Evolutionary conservation across 2,113 vertebrate genomes (phyloP).

Genomic region (Brachirus orientalis): DNA sequence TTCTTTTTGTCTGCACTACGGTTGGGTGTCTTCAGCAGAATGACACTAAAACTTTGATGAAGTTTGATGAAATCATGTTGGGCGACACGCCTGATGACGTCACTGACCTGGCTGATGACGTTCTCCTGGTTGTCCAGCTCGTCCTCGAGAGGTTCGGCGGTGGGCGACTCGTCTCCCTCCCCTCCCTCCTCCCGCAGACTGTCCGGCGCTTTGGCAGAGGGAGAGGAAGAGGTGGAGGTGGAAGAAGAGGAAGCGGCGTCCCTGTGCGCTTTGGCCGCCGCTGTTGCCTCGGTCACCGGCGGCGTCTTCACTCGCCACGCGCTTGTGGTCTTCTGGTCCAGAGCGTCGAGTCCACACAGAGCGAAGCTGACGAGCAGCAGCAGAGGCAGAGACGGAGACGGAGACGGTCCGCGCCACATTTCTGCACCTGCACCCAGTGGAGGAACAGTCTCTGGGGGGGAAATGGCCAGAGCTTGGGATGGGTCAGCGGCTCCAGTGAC

Average conservation of each 20-base stretch:
- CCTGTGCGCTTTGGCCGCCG: neutral
- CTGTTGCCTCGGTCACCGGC: neutral
- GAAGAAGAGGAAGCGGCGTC: neutral
- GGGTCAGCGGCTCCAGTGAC: neutral
- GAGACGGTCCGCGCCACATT: slow-evolving; percentile 39
- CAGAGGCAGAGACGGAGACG: neutral
- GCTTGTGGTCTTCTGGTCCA: neutral
- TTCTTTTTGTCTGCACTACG: no score
- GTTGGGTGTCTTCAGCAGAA: neutral
- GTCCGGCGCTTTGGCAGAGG: neutral
- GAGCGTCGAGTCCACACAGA: neutral
- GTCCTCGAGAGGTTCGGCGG: slow-evolving; percentile 79
- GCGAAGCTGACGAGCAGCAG: slow-evolving; percentile 39
- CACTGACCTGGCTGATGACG: slow-evolving; percentile 87
- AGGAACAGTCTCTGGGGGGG: no score
- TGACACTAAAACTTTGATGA: no score
- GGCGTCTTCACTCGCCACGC: neutral
- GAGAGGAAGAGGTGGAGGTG: neutral
- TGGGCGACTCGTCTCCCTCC: slow-evolving; percentile 4
- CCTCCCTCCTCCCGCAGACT: neutral
- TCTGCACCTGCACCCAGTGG: neutral
- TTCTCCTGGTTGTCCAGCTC: slow-evolving; percentile 91
- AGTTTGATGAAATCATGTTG: no score
- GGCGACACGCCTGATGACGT: neutral
- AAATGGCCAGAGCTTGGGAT: neutral